Evolutionary conservation across 1,140 invertebrate genomes (phyloP).

Genomic region (Campoletis sonorensis): DNA sequence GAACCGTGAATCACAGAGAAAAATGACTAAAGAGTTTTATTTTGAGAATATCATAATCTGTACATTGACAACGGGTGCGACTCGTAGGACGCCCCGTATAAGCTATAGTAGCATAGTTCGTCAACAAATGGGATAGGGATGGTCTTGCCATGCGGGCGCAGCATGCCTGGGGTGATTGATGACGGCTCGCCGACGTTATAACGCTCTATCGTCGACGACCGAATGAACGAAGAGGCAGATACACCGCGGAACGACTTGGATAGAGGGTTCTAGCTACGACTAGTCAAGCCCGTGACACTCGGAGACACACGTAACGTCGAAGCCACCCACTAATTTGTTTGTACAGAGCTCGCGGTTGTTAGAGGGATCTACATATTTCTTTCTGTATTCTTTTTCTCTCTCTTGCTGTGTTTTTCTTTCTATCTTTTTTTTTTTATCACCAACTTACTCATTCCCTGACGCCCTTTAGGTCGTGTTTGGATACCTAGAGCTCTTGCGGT

Average conservation of each 20-base stretch:
- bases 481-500: not conserved
- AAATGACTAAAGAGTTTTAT: too few species aligned
- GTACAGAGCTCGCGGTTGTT: constrained; percentile 51
- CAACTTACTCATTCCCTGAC: not conserved
- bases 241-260: constrained; percentile 16
- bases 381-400: constrained; percentile 32
- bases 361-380: constrained; percentile 46
- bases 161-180: constrained; percentile 54
- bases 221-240: constrained; percentile 46
- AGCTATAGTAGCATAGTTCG: not conserved
- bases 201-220: not conserved
- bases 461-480: not conserved
- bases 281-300: constrained; percentile 22
- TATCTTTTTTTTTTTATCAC: too few species aligned
- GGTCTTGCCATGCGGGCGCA: constrained; percentile 50
- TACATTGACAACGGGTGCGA: too few species aligned
- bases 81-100: too few species aligned
- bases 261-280: constrained; percentile 21
- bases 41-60: too few species aligned
- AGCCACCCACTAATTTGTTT: constrained; percentile 64
- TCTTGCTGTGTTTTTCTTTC: too few species aligned
- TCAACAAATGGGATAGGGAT: constrained; percentile 18
- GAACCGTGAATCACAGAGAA: too few species aligned
- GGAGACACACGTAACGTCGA: constrained; percentile 15
- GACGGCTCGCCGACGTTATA: constrained; percentile 42